These are phyloP conservation scores for Cataglyphis rosenhaueri DNA, from an alignment of 2,888 invertebrate species.

Conservation along the genomic window DNA sequence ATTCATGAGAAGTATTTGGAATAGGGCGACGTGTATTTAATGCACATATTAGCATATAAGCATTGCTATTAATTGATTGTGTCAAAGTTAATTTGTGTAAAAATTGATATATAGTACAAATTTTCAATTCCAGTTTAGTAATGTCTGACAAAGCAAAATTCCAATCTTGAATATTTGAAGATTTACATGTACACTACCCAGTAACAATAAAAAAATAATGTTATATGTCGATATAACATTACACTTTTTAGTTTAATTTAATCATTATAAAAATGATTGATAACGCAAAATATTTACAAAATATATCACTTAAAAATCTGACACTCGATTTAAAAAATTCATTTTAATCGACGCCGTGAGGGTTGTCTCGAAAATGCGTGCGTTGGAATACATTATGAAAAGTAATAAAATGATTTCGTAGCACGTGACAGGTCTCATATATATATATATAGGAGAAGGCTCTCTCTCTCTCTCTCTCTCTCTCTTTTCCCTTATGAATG, in stretches of 20 bases:
- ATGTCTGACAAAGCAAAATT: not conserved
- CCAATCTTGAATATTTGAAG: not conserved
- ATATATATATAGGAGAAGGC: not conserved
- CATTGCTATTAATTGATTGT: not conserved
- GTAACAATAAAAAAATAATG: not conserved
- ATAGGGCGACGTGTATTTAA: not conserved
- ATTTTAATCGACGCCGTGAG: constrained; percentile 3
- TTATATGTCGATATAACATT: not conserved
- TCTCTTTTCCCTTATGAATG: constrained; percentile 57
- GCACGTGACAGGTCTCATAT: constrained; percentile 70
- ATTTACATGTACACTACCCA: not conserved
- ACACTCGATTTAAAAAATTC: constrained; percentile 15
- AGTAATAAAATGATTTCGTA: constrained; percentile 71
- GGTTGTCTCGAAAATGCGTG: constrained; percentile 62
- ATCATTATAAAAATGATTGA: not conserved
- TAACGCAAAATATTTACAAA: not conserved
- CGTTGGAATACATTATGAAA: constrained; percentile 72
- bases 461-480: not conserved
- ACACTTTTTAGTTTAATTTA: not conserved
- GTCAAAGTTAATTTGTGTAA: not conserved
- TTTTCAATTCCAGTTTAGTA: too few species aligned
- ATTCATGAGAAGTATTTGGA: not conserved
- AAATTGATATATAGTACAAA: not conserved
- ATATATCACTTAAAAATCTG: not conserved
- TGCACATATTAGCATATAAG: not conserved